These are phyloP conservation scores for Penaeus chinensis DNA, from an alignment of 1,140 invertebrate genomes.

Conservation along the genomic window DNA sequence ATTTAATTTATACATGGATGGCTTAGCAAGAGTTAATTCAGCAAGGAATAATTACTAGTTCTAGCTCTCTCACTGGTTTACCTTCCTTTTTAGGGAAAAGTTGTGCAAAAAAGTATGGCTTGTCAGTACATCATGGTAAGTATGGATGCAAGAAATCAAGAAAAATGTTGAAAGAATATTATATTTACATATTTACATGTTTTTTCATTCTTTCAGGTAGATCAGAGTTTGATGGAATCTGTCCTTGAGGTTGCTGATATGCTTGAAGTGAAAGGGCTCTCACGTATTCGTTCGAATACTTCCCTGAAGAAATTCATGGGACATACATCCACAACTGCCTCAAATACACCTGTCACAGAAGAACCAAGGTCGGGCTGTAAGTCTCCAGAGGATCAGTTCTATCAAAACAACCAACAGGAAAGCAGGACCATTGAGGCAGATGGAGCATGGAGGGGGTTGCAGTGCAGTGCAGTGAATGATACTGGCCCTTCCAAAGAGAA, in stretches of 20 bases:
- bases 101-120: no score
- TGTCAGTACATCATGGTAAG: no score
- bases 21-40: no score
- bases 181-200: no score
- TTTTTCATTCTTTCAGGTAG: slow-evolving; percentile 12
- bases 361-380: background rate
- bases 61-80: no score
- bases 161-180: no score
- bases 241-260: slow-evolving; percentile 48
- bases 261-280: slow-evolving; percentile 41
- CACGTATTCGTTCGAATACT: slow-evolving; percentile 29
- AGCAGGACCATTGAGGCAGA: slow-evolving; percentile 22
- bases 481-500: slow-evolving; percentile 2
- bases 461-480: background rate
- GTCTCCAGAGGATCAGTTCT: slow-evolving; percentile 27
- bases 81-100: no score
- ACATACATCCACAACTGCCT: background rate
- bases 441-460: background rate
- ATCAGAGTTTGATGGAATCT: slow-evolving; percentile 32
- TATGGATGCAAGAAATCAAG: no score
- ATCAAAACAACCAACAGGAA: background rate
- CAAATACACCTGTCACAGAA: background rate
- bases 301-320: slow-evolving; percentile 37
- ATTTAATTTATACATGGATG: no score
- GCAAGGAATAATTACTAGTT: no score